Evolutionary conservation across 1,140 invertebrate genomes (phyloP), one percentile per base, ranked within the genome.

Genomic region (Cephus cinctus): DNA sequence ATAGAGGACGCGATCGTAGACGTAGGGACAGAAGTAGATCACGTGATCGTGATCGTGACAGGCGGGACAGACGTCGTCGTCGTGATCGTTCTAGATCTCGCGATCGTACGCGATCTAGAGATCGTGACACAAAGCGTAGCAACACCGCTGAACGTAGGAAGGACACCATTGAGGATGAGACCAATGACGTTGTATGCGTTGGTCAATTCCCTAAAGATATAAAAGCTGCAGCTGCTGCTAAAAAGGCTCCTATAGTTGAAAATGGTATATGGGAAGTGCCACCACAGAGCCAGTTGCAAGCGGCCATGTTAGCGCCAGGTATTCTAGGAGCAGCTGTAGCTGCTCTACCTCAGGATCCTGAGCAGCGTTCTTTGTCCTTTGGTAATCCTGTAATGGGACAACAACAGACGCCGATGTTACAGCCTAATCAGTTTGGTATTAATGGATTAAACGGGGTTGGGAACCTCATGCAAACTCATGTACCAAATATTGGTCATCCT

Each of bases 241-340:
- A 43, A n/a, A 45, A 43, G 11, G n/a, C 25, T 15, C 19, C 25
- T 3, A 15, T 67, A 0, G 42, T 62, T 0, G 70, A 75, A 8
- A 77, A 75, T 27, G 71, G 73, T 0, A 55, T 77, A 0, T 77
- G 75, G 75, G 75, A 77, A 34, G 73, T 77, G 0, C 75, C 75
- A 0, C 75, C 75, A 0, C 73, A 73, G n/a, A 67, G 63, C 20
- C 57, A 69, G 32, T 67, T 75, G 52, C 71, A 73, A 12, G 73
- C 44, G 40, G 73, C 56, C 38, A 75, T 67, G 60, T 52, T 65
- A 51, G 77, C 65, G 12, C 68, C 74, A 0, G 64, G 64, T 5
- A 64, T 75, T 2, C 25, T 76, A 1, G 71, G 65, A 0, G 63
- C 61, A 0, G 69, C 61, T 0, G 61, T 75, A 1, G 69, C 71